Base-by-base conservation (phyloP, 2,888 invertebrate species). In the Elegia similella region DNA sequence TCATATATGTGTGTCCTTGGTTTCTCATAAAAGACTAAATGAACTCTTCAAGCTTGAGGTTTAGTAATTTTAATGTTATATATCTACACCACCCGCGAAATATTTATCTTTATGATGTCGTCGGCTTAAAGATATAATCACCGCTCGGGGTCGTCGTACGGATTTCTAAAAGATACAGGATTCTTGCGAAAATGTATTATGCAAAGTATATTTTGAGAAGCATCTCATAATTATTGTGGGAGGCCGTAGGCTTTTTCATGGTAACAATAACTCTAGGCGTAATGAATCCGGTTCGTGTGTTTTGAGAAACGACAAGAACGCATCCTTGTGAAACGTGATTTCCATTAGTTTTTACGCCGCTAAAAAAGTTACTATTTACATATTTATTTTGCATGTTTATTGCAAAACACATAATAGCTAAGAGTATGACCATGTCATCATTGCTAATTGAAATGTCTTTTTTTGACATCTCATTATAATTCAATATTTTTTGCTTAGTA, bases 71-170 rank as follows among this genome's bases (percentile, higher is more conserved):
- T 65, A 59, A 64, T 60, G 61, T 73, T 73, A 68, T 70, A 67
- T 75, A 68, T 71, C 68, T 71, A 58, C 63, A 62, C 64, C 65
- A 66, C 74, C 73, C 67, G 74, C 67, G 61, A 75, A 80, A 73
- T 76, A 70, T 64, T 58, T 76, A 68, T 69, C n/a, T 69, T 75
- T 75, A 73, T 62, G 62, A 65, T 65, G 69, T 70, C 68, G 70
- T 70, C 62, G 58, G 56, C 73, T 75, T 82, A 75, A 59, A 67
- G 80, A 82, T 82, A 78, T 75, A 61, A 79, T 82, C 82, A 48
- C 75, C 70, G 76, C 62, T 55, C 15, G 68, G 66, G 78, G 73
- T 81, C 79, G 69, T 68, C 73, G 77, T 60, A 66, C 75, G 66
- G 65, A 69, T 74, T 64, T 69, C 62, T 60, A 64, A 66, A 69